Percentiles rank a stretch among this genome's conserved stretches.
Evolutionary conservation across 1,140 invertebrate genomes (phyloP).

Genomic region (Diorhabda carinulata): DNA sequence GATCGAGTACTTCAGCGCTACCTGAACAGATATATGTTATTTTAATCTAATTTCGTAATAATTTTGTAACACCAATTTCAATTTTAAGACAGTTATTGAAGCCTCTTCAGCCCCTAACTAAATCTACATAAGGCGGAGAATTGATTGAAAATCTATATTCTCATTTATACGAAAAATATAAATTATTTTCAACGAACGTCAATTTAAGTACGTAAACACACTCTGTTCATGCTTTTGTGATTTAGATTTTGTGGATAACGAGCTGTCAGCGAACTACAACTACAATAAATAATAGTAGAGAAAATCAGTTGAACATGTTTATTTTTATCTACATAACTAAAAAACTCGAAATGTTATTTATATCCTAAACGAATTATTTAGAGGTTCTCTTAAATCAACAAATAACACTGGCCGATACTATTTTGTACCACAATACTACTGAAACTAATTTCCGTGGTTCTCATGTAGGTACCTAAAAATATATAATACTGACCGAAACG

Average conservation of each 20-base stretch:
- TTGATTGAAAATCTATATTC: neutral
- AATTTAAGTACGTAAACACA: neutral
- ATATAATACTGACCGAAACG: too few relatives aligned
- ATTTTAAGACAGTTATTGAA: neutral
- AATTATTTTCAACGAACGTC: neutral
- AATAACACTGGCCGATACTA: too few relatives aligned
- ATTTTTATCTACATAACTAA: neutral
- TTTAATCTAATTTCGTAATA: neutral
- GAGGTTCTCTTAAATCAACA: too few relatives aligned
- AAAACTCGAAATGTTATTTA: too few relatives aligned
- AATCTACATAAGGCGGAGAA: neutral
- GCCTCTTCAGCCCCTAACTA: neutral
- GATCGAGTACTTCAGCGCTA: constrained; percentile 1
- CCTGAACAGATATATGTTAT: neutral
- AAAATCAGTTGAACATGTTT: neutral
- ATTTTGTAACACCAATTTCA: neutral
- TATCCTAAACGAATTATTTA: too few relatives aligned
- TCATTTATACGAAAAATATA: neutral
- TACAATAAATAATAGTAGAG: neutral
- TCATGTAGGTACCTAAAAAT: too few relatives aligned
- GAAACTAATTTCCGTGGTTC: too few relatives aligned
- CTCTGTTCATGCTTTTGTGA: neutral
- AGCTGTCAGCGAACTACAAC: neutral
- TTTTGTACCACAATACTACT: too few relatives aligned
- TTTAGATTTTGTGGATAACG: neutral